Conservation (phyloP, 2,113 vertebrate species). For the Aramus guarauna region DNA sequence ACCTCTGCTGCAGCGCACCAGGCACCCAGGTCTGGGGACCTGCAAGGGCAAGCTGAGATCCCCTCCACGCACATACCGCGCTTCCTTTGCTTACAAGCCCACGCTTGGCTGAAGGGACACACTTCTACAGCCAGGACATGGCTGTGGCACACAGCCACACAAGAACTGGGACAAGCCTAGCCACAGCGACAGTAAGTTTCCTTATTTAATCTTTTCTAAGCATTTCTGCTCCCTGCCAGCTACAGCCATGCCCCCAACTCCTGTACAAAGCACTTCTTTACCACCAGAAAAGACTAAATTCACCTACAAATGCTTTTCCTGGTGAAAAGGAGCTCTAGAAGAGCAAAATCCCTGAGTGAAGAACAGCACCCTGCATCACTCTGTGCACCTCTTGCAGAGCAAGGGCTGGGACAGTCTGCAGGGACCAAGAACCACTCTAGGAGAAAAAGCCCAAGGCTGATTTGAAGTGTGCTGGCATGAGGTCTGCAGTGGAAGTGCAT, state of each 20-base stretch:
- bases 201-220: background rate
- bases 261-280: background rate
- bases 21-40: background rate
- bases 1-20: accelerated
- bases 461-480: accelerated
- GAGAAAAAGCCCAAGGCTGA: background rate
- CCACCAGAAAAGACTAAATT: background rate
- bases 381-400: no score
- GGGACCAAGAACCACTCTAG: accelerated
- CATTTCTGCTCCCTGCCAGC: background rate
- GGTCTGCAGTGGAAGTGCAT: background rate
- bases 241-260: background rate
- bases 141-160: background rate
- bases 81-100: background rate
- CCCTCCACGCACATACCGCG: accelerated
- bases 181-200: background rate
- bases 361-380: background rate
- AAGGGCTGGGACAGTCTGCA: no score
- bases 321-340: background rate
- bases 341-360: accelerated
- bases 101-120: background rate
- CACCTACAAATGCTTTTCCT: background rate
- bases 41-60: background rate
- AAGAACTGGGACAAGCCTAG: background rate
- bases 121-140: background rate